Conservation (phyloP, 1,140 invertebrate genomes). For the Zaprionus capensis region DNA sequence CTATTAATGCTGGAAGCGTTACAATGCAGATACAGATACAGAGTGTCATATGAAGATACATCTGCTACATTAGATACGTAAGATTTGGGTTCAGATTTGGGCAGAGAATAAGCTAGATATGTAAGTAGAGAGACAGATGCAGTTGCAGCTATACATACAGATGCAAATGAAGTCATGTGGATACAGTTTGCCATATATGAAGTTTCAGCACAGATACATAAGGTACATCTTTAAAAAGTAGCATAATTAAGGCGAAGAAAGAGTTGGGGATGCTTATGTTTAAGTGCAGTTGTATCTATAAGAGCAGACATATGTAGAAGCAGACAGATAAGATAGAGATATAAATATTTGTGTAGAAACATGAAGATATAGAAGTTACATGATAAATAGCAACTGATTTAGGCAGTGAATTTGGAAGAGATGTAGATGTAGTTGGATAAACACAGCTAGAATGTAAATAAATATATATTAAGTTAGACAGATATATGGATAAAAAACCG, state of each 20-base stretch:
- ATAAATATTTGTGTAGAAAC: neutral
- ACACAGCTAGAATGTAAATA: neutral
- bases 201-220: neutral
- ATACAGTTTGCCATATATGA: too few species aligned
- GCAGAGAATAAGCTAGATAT: neutral
- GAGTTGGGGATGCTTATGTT: neutral
- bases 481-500: neutral
- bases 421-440: neutral
- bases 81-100: neutral
- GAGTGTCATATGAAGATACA: conserved; percentile 1
- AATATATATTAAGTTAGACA: neutral
- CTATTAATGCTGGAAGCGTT: neutral
- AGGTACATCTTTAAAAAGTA: neutral
- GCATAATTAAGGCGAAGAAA: neutral
- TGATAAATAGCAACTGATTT: neutral
- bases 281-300: neutral
- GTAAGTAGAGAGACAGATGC: neutral
- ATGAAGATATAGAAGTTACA: neutral
- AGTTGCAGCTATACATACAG: neutral
- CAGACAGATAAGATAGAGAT: too few species aligned
- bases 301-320: neutral
- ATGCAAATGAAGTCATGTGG: neutral
- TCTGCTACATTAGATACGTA: neutral
- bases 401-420: neutral
- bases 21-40: neutral